Base-by-base conservation (phyloP, 2,113 vertebrate genomes). In the Oriolus oriolus region DNA sequence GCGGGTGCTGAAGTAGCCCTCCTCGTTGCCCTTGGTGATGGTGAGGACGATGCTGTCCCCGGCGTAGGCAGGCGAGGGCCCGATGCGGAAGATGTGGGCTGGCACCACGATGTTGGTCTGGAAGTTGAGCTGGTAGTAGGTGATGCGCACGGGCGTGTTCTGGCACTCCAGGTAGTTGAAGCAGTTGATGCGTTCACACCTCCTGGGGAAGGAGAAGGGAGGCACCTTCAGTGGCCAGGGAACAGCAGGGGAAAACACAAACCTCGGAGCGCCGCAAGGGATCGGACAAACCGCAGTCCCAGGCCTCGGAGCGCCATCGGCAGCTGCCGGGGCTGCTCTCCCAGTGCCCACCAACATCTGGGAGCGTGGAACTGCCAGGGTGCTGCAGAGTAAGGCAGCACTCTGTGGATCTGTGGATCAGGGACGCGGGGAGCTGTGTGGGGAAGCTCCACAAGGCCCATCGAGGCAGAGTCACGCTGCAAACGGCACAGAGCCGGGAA, bases 71-170 rank as follows among this genome's bases (percentile, higher is more conserved):
- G 99, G 99, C 0, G 99, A 99, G 0, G 99, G 99, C 19, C 98
- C 98, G 26, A 99, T 99, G 11, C 99, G 98, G 97, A 99, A 99
- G 93, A 99, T 99, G 96, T 99, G 98, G 0, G 99, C 98, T 0
- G 99, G 99, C 59, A 98, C 98, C 91, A 98, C 91, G 7, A 99
- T 98, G 89, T 99, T 98, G 27, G 98, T 99, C 95, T 99, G 99
- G 97, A 99, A 99, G 96, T 97, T 99, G 84, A 99, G 98, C 92
- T 98, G 99, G 96, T 99, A 99, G 93, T 99, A 98, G 1, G 99
- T 99, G 96, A 99, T 99, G 71, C 98, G 97, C 31, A 98, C 80
- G 0, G 99, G 99, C 0, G 98, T 98, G 79, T 92, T 98, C 94
- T 99, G 99, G 94, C 99, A 99, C 84, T 99, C 98, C 59, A 98